These are phyloP conservation scores for Thermophis baileyi DNA, from an alignment of 2,113 vertebrate genomes.

Conservation along the genomic window DNA sequence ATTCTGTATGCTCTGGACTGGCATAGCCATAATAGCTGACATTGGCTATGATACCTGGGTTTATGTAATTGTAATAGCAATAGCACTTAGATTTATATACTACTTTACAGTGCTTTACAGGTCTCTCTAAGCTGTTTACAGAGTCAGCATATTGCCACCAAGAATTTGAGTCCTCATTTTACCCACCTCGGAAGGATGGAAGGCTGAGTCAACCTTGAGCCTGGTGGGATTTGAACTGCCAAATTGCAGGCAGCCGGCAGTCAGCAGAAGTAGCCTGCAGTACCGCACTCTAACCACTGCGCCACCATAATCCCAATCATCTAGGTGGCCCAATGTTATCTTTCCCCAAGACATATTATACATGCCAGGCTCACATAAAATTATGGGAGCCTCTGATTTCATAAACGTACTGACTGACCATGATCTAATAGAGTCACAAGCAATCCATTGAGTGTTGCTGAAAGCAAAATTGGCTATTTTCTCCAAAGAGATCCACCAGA, in stretches of 20 bases:
- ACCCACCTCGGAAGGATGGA: too few species aligned
- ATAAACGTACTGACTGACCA: not conserved
- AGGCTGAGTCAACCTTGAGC: too few species aligned
- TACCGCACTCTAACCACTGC: too few species aligned
- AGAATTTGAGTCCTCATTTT: too few species aligned
- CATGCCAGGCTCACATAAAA: not conserved
- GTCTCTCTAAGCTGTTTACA: too few species aligned
- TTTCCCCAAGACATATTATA: not conserved
- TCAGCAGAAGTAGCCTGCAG: too few species aligned
- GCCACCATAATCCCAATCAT: not conserved
- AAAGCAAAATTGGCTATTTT: not conserved
- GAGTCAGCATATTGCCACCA: too few species aligned
- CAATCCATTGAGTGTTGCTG: not conserved
- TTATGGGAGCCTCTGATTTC: not conserved
- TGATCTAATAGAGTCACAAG: not conserved
- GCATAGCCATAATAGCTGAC: not conserved
- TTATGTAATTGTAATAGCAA: not conserved
- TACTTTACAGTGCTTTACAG: too few species aligned
- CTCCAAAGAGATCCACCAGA: not conserved
- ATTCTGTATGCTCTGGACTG: not conserved
- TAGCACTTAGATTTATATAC: too few species aligned
- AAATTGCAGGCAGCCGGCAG: too few species aligned
- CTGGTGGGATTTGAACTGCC: too few species aligned
- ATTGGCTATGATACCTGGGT: not conserved
- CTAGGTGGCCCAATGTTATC: not conserved